These are phyloP conservation scores for Silurus meridionalis DNA, from an alignment of 2,113 vertebrate species.

Conservation along the genomic window DNA sequence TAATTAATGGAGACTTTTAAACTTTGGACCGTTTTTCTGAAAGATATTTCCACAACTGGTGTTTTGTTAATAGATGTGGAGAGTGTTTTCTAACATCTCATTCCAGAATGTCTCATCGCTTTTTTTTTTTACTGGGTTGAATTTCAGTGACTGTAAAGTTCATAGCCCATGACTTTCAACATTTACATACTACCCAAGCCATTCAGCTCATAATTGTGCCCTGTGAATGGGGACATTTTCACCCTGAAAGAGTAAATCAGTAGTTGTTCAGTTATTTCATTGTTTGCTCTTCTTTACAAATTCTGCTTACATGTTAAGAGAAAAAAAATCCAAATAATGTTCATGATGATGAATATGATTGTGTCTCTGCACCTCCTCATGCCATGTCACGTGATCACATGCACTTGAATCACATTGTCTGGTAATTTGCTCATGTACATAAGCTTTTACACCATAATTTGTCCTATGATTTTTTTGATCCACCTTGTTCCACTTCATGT, in stretches of 20 bases:
- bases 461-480: no score
- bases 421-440: no score
- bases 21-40: background rate
- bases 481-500: no score
- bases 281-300: background rate
- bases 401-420: no score
- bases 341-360: background rate
- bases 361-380: no score
- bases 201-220: background rate
- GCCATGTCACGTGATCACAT: no score
- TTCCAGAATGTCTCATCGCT: background rate
- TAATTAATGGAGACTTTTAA: background rate
- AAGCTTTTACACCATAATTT: no score
- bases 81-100: background rate
- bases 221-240: background rate
- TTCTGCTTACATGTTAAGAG: background rate
- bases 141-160: background rate
- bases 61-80: background rate
- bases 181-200: background rate
- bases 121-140: background rate
- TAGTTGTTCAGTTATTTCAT: background rate
- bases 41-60: background rate
- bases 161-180: background rate
- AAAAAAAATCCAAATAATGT: background rate
- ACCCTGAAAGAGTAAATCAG: background rate